Conservation (phyloP, 2,888 invertebrate genomes). For the Smittia aterrima region DNA sequence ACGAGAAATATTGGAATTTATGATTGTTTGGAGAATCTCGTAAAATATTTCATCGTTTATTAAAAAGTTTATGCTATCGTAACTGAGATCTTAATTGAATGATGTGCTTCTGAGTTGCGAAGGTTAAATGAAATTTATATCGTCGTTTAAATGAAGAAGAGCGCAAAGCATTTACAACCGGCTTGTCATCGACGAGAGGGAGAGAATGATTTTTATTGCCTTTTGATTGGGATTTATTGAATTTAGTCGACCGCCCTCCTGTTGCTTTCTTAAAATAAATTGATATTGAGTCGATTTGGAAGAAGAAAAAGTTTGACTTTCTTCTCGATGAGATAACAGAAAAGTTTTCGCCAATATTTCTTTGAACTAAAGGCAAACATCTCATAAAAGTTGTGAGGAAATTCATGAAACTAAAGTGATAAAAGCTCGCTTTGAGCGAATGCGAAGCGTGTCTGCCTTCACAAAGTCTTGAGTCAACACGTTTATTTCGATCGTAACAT, state of each 20-base stretch:
- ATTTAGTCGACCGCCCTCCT: neutral
- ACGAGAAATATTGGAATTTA: neutral
- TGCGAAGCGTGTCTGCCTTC: too few species aligned
- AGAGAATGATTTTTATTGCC: conserved; percentile 20
- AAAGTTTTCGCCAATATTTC: too few species aligned
- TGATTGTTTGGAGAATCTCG: neutral
- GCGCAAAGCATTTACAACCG: neutral
- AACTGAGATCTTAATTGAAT: conserved; percentile 36
- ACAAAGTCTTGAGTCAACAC: neutral
- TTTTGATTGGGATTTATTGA: conserved; percentile 36
- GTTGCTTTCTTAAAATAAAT: conserved; percentile 25
- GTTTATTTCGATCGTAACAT: neutral
- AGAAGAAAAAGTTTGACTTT: neutral
- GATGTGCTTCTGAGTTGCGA: conserved; percentile 13
- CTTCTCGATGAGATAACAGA: too few species aligned
- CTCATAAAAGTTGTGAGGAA: too few species aligned
- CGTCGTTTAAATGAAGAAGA: neutral
- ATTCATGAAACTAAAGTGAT: too few species aligned
- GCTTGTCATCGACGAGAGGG: neutral
- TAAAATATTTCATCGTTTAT: neutral
- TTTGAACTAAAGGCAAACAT: too few species aligned
- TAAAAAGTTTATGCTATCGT: conserved; percentile 3
- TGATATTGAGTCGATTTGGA: conserved; percentile 18
- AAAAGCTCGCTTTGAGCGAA: too few species aligned
- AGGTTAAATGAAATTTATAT: conserved; percentile 26